These are phyloP conservation scores for Xerus rutilus DNA, from an alignment of 2,797 vertebrate species.

Conservation along the genomic window DNA sequence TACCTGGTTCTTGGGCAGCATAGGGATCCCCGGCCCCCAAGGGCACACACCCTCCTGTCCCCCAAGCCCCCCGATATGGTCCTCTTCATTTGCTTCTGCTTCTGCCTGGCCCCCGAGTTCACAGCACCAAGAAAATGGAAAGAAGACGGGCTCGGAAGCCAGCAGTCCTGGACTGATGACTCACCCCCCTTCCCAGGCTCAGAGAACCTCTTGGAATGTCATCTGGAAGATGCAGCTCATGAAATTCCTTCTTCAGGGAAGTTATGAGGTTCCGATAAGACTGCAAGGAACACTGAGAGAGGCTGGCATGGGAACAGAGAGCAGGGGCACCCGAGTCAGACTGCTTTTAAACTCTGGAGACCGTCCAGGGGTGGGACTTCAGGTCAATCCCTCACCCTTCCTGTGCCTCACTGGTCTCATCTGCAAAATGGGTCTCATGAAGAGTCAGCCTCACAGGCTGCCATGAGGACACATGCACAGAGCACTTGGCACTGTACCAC, in stretches of 20 bases:
- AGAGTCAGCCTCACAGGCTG: background rate
- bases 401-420: background rate
- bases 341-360: background rate
- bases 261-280: background rate
- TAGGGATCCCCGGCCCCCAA: too few species aligned
- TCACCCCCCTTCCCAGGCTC: background rate
- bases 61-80: background rate
- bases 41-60: fast-evolving
- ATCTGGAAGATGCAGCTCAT: background rate
- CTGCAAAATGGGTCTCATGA: background rate
- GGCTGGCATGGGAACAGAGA: fast-evolving
- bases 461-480: background rate
- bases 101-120: background rate
- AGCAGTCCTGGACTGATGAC: background rate
- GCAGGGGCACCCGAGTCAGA: background rate
- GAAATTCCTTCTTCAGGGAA: background rate
- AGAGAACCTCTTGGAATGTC: background rate
- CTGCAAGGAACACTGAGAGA: background rate
- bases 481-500: fast-evolving
- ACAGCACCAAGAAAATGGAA: background rate
- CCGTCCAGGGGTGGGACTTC: background rate
- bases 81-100: background rate
- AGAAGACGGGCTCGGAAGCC: background rate
- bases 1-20: fast-evolving
- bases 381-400: background rate